These are phyloP conservation scores for Agonopterix subpropinquella DNA, from an alignment of 2,888 invertebrate genomes.

Conservation along the genomic window DNA sequence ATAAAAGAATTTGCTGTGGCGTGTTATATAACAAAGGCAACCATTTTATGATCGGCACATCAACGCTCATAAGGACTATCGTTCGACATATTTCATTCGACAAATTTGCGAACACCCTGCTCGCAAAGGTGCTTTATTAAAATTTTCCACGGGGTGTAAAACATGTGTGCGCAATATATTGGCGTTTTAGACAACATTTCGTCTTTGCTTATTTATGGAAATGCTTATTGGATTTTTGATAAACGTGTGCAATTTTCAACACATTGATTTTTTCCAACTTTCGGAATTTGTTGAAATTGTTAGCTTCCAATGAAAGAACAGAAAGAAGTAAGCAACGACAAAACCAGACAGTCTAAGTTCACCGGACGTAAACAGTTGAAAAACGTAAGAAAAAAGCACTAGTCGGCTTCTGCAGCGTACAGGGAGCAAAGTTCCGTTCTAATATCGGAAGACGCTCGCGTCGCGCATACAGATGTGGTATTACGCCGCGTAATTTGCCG, in stretches of 20 bases:
- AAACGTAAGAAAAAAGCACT: slow-evolving; percentile 10
- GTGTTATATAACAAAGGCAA: slow-evolving; percentile 18
- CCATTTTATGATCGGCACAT: slow-evolving; percentile 19
- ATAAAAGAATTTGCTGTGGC: slow-evolving; percentile 4
- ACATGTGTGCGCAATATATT: slow-evolving; percentile 29
- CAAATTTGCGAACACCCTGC: slow-evolving; percentile 30
- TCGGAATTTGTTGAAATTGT: too few species aligned
- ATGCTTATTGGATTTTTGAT: slow-evolving; percentile 5
- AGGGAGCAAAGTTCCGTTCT: slow-evolving; percentile 27
- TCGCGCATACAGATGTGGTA: slow-evolving; percentile 44
- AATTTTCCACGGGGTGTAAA: slow-evolving; percentile 35
- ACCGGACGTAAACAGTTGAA: slow-evolving; percentile 10
- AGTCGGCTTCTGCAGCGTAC: slow-evolving; percentile 8
- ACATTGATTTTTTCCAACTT: not conserved
- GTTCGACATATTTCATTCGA: slow-evolving; percentile 40
- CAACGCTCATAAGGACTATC: slow-evolving; percentile 29
- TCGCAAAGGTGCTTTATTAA: slow-evolving; percentile 44
- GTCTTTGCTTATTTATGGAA: slow-evolving; percentile 9
- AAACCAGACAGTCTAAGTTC: not conserved
- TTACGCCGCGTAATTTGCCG: slow-evolving; percentile 40
- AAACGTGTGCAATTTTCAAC: not conserved
- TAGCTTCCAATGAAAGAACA: not conserved
- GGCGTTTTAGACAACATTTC: slow-evolving; percentile 9
- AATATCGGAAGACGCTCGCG: slow-evolving; percentile 39
- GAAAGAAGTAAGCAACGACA: not conserved